Conservation (phyloP, 2,797 vertebrate genomes). For the Lindbergichthys nudifrons region DNA sequence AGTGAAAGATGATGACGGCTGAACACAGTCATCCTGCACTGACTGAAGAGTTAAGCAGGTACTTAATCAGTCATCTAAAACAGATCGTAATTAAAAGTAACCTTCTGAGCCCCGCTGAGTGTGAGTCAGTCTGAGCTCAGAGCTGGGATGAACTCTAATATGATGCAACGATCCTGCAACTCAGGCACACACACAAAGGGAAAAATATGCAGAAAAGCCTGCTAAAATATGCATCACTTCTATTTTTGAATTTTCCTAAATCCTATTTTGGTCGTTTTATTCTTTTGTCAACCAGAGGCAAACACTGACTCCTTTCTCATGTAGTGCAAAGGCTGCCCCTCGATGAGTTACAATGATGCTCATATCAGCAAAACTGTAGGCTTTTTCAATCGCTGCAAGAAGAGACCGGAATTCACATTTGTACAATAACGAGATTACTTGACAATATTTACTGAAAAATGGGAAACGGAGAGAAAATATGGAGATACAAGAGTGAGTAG, state of each 20-base stretch:
- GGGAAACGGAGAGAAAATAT: slow-evolving; percentile 3
- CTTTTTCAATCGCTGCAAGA: slow-evolving; percentile 29
- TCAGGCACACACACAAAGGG: slow-evolving; percentile 5
- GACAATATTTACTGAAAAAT: slow-evolving; percentile 44
- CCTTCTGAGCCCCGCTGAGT: slow-evolving; percentile 20
- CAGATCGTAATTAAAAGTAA: slow-evolving; percentile 46
- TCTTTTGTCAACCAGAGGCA: slow-evolving; percentile 28
- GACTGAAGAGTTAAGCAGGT: slow-evolving; percentile 32
- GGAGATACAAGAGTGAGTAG: background rate
- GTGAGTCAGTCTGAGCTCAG: slow-evolving; percentile 67
- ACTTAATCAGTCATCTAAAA: slow-evolving; percentile 56
- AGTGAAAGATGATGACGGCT: slow-evolving; percentile 14
- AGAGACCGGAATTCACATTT: slow-evolving; percentile 37
- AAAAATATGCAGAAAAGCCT: slow-evolving; percentile 39
- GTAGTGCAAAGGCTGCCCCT: slow-evolving; percentile 33
- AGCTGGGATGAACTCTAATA: slow-evolving; percentile 30
- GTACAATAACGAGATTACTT: slow-evolving; percentile 42
- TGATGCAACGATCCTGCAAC: slow-evolving; percentile 72
- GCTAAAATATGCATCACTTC: slow-evolving; percentile 28
- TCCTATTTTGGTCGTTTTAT: slow-evolving; percentile 15
- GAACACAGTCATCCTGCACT: background rate
- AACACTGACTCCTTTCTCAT: slow-evolving; percentile 33
- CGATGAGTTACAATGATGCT: slow-evolving; percentile 34
- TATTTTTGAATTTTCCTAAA: slow-evolving; percentile 41
- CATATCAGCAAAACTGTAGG: slow-evolving; percentile 47